Evolutionary conservation across 2,888 invertebrate species (phyloP).

Genomic region (Callyntrura guangdongensis): DNA sequence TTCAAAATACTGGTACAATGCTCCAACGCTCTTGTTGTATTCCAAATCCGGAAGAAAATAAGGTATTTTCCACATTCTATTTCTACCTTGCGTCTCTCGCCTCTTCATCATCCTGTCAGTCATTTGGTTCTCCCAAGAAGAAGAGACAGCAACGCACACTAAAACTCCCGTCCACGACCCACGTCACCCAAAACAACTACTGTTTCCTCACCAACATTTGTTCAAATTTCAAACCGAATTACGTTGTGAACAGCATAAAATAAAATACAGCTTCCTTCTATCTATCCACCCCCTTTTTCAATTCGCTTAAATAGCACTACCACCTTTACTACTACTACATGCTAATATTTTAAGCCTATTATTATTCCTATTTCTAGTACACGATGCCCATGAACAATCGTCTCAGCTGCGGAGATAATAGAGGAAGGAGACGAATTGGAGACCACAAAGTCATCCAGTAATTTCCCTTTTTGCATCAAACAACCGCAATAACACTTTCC

Average conservation of each 20-base stretch:
- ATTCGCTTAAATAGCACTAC: background rate
- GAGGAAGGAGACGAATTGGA: background rate
- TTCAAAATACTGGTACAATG: background rate
- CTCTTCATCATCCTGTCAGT: slow-evolving; percentile 67
- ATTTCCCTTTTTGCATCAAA: slow-evolving; percentile 47
- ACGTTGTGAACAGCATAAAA: slow-evolving; percentile 8
- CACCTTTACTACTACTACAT: background rate
- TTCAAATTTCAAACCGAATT: slow-evolving; percentile 23
- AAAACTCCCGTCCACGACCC: too few species aligned
- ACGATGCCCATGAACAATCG: slow-evolving; percentile 10
- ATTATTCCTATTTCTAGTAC: too few species aligned
- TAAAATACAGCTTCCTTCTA: background rate
- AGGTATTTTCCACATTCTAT: slow-evolving; percentile 1
- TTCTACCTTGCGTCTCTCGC: background rate
- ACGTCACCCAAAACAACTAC: background rate
- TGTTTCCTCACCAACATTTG: background rate
- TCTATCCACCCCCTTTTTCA: background rate
- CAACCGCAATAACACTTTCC: slow-evolving; percentile 58
- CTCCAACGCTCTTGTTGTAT: background rate
- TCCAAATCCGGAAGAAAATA: slow-evolving; percentile 43
- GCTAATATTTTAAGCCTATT: slow-evolving; percentile 11
- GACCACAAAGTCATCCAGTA: slow-evolving; percentile 18
- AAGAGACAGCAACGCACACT: slow-evolving; percentile 61
- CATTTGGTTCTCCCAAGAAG: slow-evolving; percentile 31
- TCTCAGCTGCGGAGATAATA: background rate